A percentile compares a stretch with the other conserved stretches of the same genome.
Evolutionary conservation across 2,888 invertebrate species (phyloP).

Genomic region (Platypus cylindrus): DNA sequence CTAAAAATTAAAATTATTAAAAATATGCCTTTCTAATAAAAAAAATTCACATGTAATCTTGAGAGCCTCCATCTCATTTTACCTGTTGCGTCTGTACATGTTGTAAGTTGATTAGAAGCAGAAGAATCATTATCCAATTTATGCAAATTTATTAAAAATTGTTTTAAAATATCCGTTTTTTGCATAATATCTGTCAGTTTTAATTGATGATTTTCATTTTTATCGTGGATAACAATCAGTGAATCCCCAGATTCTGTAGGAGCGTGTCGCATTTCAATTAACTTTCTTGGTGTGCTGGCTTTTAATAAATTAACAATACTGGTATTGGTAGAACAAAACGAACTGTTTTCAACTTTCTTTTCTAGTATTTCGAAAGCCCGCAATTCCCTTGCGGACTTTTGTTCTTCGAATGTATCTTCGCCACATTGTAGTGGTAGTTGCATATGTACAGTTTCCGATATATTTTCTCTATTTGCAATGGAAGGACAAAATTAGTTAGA

Average conservation of each 20-base stretch:
- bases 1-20: too few relatives aligned
- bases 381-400: conserved; percentile 43
- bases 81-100: too few relatives aligned
- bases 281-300: conserved; percentile 24
- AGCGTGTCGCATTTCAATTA: too few relatives aligned
- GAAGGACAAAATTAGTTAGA: too few relatives aligned
- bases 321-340: conserved; percentile 44
- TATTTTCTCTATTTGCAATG: conserved; percentile 7
- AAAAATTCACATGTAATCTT: too few relatives aligned
- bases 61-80: too few relatives aligned
- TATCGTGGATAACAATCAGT: conserved; percentile 6
- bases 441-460: neutral
- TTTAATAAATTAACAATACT: conserved; percentile 27
- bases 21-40: too few relatives aligned
- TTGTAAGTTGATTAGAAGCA: too few relatives aligned
- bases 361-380: conserved; percentile 68
- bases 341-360: conserved; percentile 58
- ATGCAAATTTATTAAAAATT: conserved; percentile 19
- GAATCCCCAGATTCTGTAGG: too few relatives aligned
- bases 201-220: conserved; percentile 7
- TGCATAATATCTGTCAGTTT: conserved; percentile 15
- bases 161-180: conserved; percentile 18
- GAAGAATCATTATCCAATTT: too few relatives aligned
- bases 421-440: conserved; percentile 3
- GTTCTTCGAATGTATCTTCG: conserved; percentile 11